Conservation (phyloP, 2,113 vertebrate genomes). For the Nothocercus nigrocapillus region DNA sequence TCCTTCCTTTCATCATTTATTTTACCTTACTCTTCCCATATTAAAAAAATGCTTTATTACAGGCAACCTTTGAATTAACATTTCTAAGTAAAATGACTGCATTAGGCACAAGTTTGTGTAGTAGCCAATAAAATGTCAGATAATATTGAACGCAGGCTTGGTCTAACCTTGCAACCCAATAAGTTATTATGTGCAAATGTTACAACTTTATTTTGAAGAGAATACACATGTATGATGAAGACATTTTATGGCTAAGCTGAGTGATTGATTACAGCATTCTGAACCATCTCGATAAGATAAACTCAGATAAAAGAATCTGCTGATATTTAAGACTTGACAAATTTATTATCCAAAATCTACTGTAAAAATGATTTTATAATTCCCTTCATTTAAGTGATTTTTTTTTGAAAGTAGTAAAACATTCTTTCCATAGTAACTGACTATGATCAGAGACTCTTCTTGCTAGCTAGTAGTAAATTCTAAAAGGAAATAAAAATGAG, state of each 20-base stretch:
- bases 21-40: background rate
- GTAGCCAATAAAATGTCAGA: slow-evolving; percentile 75
- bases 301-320: slow-evolving; percentile 78
- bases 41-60: slow-evolving; percentile 22
- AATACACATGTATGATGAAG: slow-evolving; percentile 73
- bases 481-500: background rate
- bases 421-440: slow-evolving; percentile 26
- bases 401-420: slow-evolving; percentile 52
- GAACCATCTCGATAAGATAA: slow-evolving; percentile 73
- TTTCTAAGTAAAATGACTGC: slow-evolving; percentile 64
- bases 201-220: slow-evolving; percentile 77
- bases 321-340: slow-evolving; percentile 74
- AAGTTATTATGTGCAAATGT: slow-evolving; percentile 77
- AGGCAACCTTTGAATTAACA: slow-evolving; percentile 66
- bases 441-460: background rate
- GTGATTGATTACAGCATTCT: slow-evolving; percentile 73
- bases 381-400: slow-evolving; percentile 57
- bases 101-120: slow-evolving; percentile 74
- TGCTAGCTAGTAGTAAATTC: slow-evolving; percentile 18
- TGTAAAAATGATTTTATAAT: slow-evolving; percentile 75
- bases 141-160: slow-evolving; percentile 70
- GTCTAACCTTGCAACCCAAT: slow-evolving; percentile 61
- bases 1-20: background rate
- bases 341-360: slow-evolving; percentile 76
- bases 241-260: slow-evolving; percentile 66